phyloP scores from a whole-genome alignment of 2,797 vertebrate species.

The Coilia nasus region DNA sequence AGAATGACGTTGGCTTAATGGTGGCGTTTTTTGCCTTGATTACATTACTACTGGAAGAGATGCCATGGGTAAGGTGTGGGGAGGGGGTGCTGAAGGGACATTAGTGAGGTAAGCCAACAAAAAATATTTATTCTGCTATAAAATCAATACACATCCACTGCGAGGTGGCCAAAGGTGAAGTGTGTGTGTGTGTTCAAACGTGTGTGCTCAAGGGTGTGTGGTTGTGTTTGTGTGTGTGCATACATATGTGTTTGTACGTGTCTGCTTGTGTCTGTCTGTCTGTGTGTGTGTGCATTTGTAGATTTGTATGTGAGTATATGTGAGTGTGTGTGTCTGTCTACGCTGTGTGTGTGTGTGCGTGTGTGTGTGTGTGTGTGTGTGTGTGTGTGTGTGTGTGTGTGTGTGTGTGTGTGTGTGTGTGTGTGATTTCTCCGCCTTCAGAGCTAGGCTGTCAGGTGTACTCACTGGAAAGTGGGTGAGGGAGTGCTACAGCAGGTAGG shows the following conservation, averaged over 20 bases:
- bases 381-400: conserved; percentile 10
- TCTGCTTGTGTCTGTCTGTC: no score
- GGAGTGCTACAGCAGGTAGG: neutral
- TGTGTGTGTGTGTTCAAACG: conserved; percentile 53
- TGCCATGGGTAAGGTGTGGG: conserved; percentile 42
- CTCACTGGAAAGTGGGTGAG: neutral
- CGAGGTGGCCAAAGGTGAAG: conserved; percentile 75
- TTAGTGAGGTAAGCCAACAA: conserved; percentile 59
- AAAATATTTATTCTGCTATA: conserved; percentile 77
- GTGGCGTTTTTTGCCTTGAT: conserved; percentile 61
- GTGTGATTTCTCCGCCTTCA: conserved; percentile 68
- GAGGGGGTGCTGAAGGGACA: conserved; percentile 29
- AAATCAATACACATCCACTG: conserved; percentile 77
- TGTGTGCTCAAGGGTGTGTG: neutral
- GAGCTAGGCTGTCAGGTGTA: conserved; percentile 57
- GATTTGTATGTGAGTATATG: conserved; percentile 29
- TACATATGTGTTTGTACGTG: neutral
- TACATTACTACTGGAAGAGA: conserved; percentile 68
- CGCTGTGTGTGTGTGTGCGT: neutral
- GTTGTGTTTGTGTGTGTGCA: neutral
- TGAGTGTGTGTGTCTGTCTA: conserved; percentile 51
- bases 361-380: conserved; percentile 6
- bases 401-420: conserved; percentile 43
- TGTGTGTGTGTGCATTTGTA: no score
- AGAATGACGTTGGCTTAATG: conserved; percentile 38